phyloP scores from a whole-genome alignment of 2,113 vertebrate genomes.

The Numenius arquata region DNA sequence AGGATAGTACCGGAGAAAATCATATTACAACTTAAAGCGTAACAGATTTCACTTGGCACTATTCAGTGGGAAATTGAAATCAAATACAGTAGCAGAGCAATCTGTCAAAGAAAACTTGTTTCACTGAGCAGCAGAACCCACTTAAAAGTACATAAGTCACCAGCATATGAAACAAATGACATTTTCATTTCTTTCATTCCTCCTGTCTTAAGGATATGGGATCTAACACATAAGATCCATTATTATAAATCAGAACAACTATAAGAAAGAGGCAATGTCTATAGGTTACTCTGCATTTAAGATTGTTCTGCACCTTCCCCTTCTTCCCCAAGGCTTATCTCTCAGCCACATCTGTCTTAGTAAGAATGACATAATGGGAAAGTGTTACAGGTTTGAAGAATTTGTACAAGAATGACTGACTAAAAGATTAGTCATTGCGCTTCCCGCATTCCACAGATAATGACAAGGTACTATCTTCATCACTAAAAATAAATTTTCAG shows the following conservation, averaged over 20 bases:
- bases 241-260: slow-evolving; percentile 53
- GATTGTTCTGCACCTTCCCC: background rate
- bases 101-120: slow-evolving; percentile 55
- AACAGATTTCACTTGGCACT: slow-evolving; percentile 48
- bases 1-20: slow-evolving; percentile 9
- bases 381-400: slow-evolving; percentile 39
- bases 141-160: slow-evolving; percentile 61
- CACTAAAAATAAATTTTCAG: background rate
- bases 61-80: slow-evolving; percentile 60
- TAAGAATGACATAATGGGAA: slow-evolving; percentile 57
- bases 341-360: slow-evolving; percentile 34
- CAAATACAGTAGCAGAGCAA: slow-evolving; percentile 69
- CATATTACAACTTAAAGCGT: slow-evolving; percentile 23
- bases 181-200: slow-evolving; percentile 53
- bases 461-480: background rate
- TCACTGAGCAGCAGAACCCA: slow-evolving; percentile 20
- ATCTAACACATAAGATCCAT: background rate
- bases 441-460: background rate
- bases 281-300: background rate
- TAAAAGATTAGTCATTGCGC: background rate
- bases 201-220: slow-evolving; percentile 26
- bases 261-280: background rate
- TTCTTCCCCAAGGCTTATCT: slow-evolving; percentile 12
- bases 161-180: slow-evolving; percentile 7
- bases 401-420: slow-evolving; percentile 23